Evolutionary conservation across 2,113 vertebrate genomes (phyloP).

Genomic region (Mionectes macconnelli): DNA sequence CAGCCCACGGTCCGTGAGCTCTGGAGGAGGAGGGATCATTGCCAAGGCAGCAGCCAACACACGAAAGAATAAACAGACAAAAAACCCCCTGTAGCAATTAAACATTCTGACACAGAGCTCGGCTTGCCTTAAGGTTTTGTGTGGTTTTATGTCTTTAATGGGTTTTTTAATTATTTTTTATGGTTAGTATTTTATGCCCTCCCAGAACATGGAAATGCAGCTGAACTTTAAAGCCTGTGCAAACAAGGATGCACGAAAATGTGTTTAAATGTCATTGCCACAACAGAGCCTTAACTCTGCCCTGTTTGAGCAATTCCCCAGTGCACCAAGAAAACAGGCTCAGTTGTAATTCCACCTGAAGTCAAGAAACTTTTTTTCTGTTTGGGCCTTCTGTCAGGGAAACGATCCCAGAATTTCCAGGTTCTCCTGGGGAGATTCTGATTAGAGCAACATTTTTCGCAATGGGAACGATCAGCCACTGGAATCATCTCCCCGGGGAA

Average conservation of each 20-base stretch:
- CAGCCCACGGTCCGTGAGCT: background rate
- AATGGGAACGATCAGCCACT: background rate
- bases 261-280: background rate
- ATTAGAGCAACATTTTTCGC: background rate
- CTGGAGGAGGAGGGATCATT: background rate
- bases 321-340: background rate
- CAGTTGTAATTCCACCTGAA: background rate
- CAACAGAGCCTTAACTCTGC: background rate
- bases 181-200: background rate
- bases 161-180: background rate
- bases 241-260: background rate
- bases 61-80: slow-evolving; percentile 1
- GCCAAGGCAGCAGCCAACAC: background rate
- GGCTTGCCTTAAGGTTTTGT: background rate
- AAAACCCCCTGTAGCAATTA: background rate
- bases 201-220: background rate
- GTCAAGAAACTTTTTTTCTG: background rate
- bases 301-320: background rate
- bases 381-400: background rate
- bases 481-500: background rate
- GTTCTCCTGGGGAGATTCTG: background rate
- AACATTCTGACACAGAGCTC: background rate
- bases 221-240: background rate
- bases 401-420: background rate
- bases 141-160: background rate